phyloP scores from a whole-genome alignment of 1,140 invertebrate species.

The Tenebrio molitor region DNA sequence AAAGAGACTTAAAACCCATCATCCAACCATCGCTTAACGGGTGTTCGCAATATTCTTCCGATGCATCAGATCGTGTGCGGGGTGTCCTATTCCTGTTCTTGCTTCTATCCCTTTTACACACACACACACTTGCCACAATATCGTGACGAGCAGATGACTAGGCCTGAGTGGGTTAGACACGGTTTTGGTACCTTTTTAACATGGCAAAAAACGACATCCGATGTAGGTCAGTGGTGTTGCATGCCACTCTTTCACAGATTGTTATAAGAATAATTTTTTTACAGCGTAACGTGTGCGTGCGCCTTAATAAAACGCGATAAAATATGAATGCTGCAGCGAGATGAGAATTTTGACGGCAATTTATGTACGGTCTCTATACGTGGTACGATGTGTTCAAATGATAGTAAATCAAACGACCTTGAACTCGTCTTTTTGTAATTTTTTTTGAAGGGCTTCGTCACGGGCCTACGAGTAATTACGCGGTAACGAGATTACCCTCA shows the following conservation, averaged over 20 bases:
- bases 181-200: slow-evolving; percentile 22
- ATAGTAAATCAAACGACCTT: no score
- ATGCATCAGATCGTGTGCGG: slow-evolving; percentile 29
- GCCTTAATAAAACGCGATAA: no score
- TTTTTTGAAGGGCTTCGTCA: slow-evolving; percentile 3
- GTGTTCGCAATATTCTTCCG: slow-evolving; percentile 33
- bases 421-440: not conserved
- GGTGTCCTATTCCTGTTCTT: slow-evolving; percentile 18
- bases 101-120: slow-evolving; percentile 10
- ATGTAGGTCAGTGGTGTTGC: slow-evolving; percentile 44
- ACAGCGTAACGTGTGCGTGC: not conserved
- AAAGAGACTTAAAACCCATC: slow-evolving; percentile 35
- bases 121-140: slow-evolving; percentile 15
- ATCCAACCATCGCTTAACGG: slow-evolving; percentile 37
- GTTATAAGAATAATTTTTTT: slow-evolving; percentile 13
- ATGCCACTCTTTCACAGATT: not conserved
- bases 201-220: slow-evolving; percentile 23
- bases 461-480: not conserved
- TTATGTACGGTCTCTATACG: no score
- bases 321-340: no score
- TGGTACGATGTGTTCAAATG: no score
- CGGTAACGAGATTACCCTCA: slow-evolving; percentile 29
- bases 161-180: slow-evolving; percentile 36
- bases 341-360: no score
- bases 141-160: slow-evolving; percentile 37